Percentiles rank a stretch among this genome's conserved stretches.
phyloP scores from a whole-genome alignment of 2,888 invertebrate species.

The Idaea straminata region DNA sequence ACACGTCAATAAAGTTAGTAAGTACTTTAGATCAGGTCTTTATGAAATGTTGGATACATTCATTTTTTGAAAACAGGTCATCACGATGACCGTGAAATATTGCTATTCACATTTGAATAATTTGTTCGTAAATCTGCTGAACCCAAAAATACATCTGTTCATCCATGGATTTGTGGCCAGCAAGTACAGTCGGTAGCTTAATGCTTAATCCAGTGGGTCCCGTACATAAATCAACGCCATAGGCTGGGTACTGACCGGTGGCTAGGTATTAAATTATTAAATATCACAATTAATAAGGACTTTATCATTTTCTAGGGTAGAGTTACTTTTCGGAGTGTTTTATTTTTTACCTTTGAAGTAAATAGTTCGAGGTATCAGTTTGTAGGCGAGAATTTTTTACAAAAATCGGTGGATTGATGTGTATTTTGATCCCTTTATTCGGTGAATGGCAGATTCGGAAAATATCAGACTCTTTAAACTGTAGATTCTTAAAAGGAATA shows the following conservation, averaged over 20 bases:
- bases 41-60: not conserved
- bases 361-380: not conserved
- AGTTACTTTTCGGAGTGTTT: not conserved
- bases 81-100: not conserved
- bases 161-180: conserved; percentile 26
- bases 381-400: too few species aligned
- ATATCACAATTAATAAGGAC: conserved; percentile 45
- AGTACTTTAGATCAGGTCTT: too few species aligned
- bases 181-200: conserved; percentile 29
- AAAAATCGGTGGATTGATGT: too few species aligned
- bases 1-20: too few species aligned
- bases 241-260: conserved; percentile 40
- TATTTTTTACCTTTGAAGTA: too few species aligned
- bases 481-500: too few species aligned
- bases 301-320: conserved; percentile 11
- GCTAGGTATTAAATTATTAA: conserved; percentile 49
- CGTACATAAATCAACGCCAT: conserved; percentile 48
- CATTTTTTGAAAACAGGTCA: conserved; percentile 6
- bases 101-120: too few species aligned
- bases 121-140: not conserved
- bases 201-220: conserved; percentile 40
- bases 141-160: conserved; percentile 6
- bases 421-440: too few species aligned
- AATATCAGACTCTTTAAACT: too few species aligned
- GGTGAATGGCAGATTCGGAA: too few species aligned